These are phyloP conservation scores for Holacanthella duospinosa DNA, from an alignment of 2,888 invertebrate species.

Conservation along the genomic window DNA sequence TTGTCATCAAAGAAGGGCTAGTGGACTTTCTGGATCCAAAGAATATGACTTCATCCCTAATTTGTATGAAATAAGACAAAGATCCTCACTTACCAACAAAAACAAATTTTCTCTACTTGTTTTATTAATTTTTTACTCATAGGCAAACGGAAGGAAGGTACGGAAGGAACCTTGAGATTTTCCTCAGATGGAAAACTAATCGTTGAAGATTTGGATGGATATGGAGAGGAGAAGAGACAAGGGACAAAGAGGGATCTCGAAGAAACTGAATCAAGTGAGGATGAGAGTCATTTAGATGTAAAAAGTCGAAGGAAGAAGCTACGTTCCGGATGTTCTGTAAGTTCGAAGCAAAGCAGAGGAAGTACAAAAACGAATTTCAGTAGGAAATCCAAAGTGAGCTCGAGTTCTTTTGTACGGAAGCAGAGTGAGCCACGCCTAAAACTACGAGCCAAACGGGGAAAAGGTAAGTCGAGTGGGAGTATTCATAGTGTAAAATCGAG, in stretches of 20 bases:
- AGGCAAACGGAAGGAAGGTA: conserved; percentile 25
- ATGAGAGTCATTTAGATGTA: conserved; percentile 14
- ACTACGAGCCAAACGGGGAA: too few relatives aligned
- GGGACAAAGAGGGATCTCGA: conserved; percentile 9
- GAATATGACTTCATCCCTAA: conserved; percentile 31
- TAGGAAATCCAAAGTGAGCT: too few relatives aligned
- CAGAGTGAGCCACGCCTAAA: too few relatives aligned
- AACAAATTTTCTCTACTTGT: conserved; percentile 5
- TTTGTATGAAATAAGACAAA: conserved; percentile 27
- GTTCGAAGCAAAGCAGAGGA: neutral
- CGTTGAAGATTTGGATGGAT: conserved; percentile 17
- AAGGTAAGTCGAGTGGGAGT: too few relatives aligned
- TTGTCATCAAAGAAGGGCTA: conserved; percentile 36
- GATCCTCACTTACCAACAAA: neutral
- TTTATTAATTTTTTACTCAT: neutral
- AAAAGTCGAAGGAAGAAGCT: neutral
- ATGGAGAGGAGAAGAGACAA: conserved; percentile 5
- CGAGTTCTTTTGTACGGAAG: too few relatives aligned
- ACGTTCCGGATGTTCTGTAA: neutral
- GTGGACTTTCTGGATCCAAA: conserved; percentile 33
- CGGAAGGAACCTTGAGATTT: conserved; percentile 28
- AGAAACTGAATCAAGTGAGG: conserved; percentile 2
- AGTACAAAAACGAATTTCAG: neutral
- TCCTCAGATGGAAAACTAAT: conserved; percentile 33
- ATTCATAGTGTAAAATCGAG: too few relatives aligned